phyloP scores from a whole-genome alignment of 2,888 invertebrate genomes.

The Theretra japonica region DNA sequence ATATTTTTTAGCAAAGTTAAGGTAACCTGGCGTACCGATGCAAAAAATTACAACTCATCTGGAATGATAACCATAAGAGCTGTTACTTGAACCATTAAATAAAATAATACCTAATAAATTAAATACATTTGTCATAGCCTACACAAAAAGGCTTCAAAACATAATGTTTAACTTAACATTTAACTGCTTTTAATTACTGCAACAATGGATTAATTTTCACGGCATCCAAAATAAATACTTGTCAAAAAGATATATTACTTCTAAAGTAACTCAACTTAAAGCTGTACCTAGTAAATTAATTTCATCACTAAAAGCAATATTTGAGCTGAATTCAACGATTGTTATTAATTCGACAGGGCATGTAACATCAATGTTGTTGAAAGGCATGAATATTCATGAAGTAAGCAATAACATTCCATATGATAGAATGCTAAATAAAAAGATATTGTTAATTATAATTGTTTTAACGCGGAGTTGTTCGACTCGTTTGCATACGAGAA shows the following conservation, averaged over 20 bases:
- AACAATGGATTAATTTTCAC: too few species aligned
- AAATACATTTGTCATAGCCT: too few species aligned
- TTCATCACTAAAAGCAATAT: background rate
- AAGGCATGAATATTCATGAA: slow-evolving; percentile 1
- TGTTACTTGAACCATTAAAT: too few species aligned
- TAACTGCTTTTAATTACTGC: too few species aligned
- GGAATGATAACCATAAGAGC: too few species aligned
- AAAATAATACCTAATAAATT: too few species aligned
- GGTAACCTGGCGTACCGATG: too few species aligned
- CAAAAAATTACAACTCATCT: too few species aligned
- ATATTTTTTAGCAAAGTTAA: too few species aligned
- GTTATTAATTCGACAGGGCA: background rate
- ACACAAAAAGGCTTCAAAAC: too few species aligned
- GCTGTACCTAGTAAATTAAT: background rate
- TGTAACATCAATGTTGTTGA: background rate
- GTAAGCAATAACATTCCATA: background rate
- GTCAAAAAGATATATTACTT: background rate
- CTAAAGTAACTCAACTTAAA: background rate
- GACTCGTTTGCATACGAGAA: background rate
- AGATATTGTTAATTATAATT: background rate
- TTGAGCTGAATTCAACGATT: background rate
- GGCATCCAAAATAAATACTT: too few species aligned
- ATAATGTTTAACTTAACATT: too few species aligned
- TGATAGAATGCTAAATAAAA: slow-evolving; percentile 3
- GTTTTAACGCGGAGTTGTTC: background rate